A percentile compares a stretch with the other conserved stretches of the same genome.
Conservation (phyloP, 2,797 vertebrate species). For the Thalassophryne amazonica region DNA sequence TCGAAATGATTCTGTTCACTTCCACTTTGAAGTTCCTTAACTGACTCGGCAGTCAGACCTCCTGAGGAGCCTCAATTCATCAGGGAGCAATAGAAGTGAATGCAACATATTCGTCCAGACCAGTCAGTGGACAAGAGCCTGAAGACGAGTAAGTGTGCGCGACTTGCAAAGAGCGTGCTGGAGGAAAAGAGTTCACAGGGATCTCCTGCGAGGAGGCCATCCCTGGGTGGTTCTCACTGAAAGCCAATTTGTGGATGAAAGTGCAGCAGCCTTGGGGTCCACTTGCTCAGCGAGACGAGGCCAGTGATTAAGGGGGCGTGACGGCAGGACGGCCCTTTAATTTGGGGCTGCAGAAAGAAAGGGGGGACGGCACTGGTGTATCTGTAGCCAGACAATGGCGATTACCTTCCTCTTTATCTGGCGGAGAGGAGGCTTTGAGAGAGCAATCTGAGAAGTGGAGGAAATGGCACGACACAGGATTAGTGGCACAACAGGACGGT, state of each 20-base stretch:
- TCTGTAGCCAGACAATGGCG: constrained; percentile 95
- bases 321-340: constrained; percentile 85
- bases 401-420: constrained; percentile 99
- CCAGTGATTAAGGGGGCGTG: constrained; percentile 83
- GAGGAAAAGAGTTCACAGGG: constrained; percentile 52
- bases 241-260: constrained; percentile 84
- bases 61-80: constrained; percentile 68
- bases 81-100: constrained; percentile 54
- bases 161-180: constrained; percentile 44
- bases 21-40: constrained; percentile 66
- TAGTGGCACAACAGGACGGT: constrained; percentile 92
- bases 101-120: constrained; percentile 59
- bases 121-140: constrained; percentile 42
- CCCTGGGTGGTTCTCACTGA: constrained; percentile 70
- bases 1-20: constrained; percentile 43
- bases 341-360: constrained; percentile 82
- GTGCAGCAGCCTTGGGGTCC: constrained; percentile 79
- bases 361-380: constrained; percentile 85
- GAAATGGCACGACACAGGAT: constrained; percentile 98
- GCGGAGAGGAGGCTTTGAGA: constrained; percentile 93
- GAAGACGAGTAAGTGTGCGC: constrained; percentile 35
- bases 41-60: constrained; percentile 67
- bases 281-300: constrained; percentile 77
- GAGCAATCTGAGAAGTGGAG: constrained; percentile 96
- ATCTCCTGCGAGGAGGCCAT: constrained; percentile 62